Evolutionary conservation across 2,888 invertebrate genomes (phyloP), one percentile per base, ranked within the genome.

Genomic region (Microchrysa polita): DNA sequence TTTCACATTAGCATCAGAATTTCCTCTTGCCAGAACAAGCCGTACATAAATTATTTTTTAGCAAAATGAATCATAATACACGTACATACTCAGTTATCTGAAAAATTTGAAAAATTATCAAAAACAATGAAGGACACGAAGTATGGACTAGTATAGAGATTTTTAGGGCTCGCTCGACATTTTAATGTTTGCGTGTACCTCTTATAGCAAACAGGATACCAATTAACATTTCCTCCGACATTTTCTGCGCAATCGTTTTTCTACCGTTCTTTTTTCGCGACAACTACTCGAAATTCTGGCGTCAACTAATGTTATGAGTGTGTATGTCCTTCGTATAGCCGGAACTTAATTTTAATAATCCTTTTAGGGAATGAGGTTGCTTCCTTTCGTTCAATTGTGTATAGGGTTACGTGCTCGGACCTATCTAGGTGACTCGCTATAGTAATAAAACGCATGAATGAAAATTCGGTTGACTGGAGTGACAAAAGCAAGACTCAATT

Each of bases 271-370:
- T n/a, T n/a, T 55, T 55, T 10, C 10, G 14, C n/a, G n/a, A n/a
- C n/a, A 20, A 4, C 18, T 55, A 55, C 12, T 52, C 14, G 16
- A 52, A 52, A 55, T 55, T 1, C 55, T 55, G 18, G 20, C 20
- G 55, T 48, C 48, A 20, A 55, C 16, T 55, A 20, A 55, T 16
- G 20, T 16, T 20, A 52, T 16, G n/a, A n/a, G n/a, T n/a, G n/a
- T 52, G 22, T 40, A 14, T 61, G 61, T 61, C 61, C 61, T 61
- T 42, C 61, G n/a, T n/a, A 61, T 10, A 5, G 16, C 40, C 61
- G 61, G 40, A 61, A 40, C 40, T 40, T 61, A n/a, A 61, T 61
- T 61, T 40, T 42, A 61, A 61, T 61, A 40, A 61, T 61, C 61
- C 61, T 55, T 2, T 16, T 20, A 23, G 14, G n/a, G 23, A 22